Percentiles rank a stretch among this genome's conserved stretches.
phyloP scores from a whole-genome alignment of 2,797 vertebrate genomes.

The Morus bassanus region DNA sequence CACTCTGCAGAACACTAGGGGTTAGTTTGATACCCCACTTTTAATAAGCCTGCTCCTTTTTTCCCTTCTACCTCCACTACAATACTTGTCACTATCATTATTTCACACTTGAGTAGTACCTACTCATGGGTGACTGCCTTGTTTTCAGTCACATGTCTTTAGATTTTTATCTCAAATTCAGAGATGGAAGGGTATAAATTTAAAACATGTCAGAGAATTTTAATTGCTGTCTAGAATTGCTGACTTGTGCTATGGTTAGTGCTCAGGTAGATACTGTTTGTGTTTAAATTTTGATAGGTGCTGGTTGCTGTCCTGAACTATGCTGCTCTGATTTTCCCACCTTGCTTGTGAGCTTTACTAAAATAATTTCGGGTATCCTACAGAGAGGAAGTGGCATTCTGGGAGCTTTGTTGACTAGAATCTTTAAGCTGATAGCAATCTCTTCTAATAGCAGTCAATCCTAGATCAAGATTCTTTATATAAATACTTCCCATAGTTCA shows the following conservation, averaged over 20 bases:
- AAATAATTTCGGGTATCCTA: background rate
- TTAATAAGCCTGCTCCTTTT: background rate
- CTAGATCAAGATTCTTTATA: constrained; percentile 65
- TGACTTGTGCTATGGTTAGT: background rate
- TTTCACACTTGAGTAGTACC: background rate
- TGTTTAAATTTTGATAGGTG: background rate
- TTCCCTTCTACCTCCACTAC: background rate
- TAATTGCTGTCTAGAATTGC: background rate
- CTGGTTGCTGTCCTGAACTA: background rate
- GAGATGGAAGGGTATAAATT: background rate
- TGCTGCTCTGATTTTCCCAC: background rate
- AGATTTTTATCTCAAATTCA: background rate
- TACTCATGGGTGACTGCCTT: background rate
- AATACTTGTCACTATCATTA: background rate
- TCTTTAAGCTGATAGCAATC: constrained; percentile 58
- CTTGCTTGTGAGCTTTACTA: background rate
- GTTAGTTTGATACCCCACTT: background rate
- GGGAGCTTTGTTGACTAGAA: background rate
- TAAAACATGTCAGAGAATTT: background rate
- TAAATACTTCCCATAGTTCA: constrained; percentile 52
- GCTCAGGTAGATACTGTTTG: background rate
- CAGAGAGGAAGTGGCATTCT: background rate
- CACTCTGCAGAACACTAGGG: background rate
- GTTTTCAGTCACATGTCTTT: background rate
- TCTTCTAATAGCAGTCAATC: constrained; percentile 66